Base-by-base conservation (phyloP, 1,140 invertebrate species). In the Eueides isabella region DNA sequence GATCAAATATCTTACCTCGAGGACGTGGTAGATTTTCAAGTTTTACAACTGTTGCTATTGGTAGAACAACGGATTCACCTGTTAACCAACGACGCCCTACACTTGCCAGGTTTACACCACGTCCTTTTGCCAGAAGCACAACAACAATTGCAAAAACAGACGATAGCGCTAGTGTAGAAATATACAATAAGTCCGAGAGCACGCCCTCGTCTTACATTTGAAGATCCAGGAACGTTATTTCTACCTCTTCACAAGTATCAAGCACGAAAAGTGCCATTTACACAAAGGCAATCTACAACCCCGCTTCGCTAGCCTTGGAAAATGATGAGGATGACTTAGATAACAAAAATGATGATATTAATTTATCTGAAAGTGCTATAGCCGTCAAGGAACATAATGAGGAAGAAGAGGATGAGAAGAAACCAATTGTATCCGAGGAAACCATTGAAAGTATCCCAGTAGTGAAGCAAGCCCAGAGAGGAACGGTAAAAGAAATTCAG, bases 351-450 rank as follows among this genome's bases (percentile, higher is more conserved):
- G 61, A 70, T 30, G 68, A 70, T 30, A 70, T 70, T n/a, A 70
- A 35, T 63, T 78, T 95, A 38, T 95, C 94, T 3, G 94, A 95
- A 86, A 94, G 90, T 77, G 94, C 94, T 64, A 94, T 95, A 76
- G 89, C 92, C 80, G 94, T 95, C 90, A 94, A 94, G 76, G 91
- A 93, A 85, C 89, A 93, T 31, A 84, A 90, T 16, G 85, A 89
- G 61, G 80, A 72, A 48, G 75, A 78, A 29, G 77, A 82, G 67
- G 74, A 74, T 12, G 75, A 84, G 70, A 77, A 80, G 55, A 77
- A 75, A 33, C 85, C 85, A 63, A 86, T 86, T 61, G 11, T 63
- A 67, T 76, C 82, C n/a, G 63, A 76, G 44, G 81, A 78, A 61
- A 74, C 80, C 44, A 76, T 79, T 64, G 87, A 91, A 75, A 76